phyloP scores from a whole-genome alignment of 1,140 invertebrate genomes.

The Drosophila bipectinata region DNA sequence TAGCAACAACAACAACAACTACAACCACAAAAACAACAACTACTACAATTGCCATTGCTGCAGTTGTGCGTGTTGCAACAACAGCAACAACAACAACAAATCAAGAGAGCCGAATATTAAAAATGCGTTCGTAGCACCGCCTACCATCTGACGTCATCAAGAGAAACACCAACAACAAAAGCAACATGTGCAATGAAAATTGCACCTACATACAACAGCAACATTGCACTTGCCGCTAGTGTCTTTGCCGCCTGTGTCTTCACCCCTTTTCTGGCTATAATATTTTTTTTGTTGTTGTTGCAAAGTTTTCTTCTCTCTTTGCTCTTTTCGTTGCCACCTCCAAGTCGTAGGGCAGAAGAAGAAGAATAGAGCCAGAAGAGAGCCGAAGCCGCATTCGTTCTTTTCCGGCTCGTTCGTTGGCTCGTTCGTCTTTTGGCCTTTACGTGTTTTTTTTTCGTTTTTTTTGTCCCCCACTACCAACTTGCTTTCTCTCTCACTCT shows the following conservation, averaged over 20 bases:
- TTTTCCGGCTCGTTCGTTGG: constrained; percentile 26
- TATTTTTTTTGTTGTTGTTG: constrained; percentile 16
- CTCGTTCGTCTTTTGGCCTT: constrained; percentile 20
- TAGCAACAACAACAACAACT: constrained; percentile 51
- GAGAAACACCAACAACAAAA: constrained; percentile 20
- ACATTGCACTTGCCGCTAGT: constrained; percentile 53
- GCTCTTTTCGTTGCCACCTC: constrained; percentile 42
- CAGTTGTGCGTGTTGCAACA: background rate
- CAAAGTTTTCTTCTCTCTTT: constrained; percentile 35
- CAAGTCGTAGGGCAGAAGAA: constrained; percentile 9
- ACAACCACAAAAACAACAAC: constrained; percentile 2
- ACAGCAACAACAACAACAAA: constrained; percentile 26
- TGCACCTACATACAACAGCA: constrained; percentile 6
- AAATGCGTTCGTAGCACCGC: constrained; percentile 78
- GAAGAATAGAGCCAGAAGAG: constrained; percentile 3
- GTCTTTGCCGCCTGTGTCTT: constrained; percentile 56
- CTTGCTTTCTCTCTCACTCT: background rate
- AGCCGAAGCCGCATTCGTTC: constrained; percentile 34
- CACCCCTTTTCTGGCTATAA: constrained; percentile 21
- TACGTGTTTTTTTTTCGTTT: constrained; percentile 23
- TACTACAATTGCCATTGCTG: background rate
- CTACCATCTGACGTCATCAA: constrained; percentile 69
- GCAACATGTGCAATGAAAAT: constrained; percentile 7
- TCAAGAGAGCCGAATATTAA: constrained; percentile 61
- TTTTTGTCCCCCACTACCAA: constrained; percentile 6